Evolutionary conservation across 2,113 vertebrate species (phyloP), one percentile per base, ranked within the genome.

Genomic region (Epinephelus cyanopodus): DNA sequence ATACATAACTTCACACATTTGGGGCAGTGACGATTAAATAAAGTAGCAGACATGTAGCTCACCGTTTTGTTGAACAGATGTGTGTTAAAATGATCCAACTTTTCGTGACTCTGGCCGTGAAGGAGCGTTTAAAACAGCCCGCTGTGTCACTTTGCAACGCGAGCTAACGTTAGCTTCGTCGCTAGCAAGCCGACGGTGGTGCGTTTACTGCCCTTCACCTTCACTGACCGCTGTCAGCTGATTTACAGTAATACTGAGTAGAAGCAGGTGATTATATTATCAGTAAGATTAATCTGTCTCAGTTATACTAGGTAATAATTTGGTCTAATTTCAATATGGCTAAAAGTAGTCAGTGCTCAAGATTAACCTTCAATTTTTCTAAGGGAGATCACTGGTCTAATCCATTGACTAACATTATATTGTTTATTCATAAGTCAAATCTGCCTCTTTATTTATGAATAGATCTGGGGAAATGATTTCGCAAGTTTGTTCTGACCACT

Each of bases 41-140:
- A 3, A 18, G 0, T 1, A 17, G 19, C 6, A 8, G 27, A 47
- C 15, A 0, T 37, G 12, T 12, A 21, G 4, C 15, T 18, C 8
- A 13, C 0, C 1, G 37, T 18, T 13, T 56, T 6, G 14, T 56
- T 33, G 23, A 8, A 56, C 1, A 19, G 4, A 19, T 27, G 25
- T 25, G 4, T 33, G 19, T 9, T 9, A 27, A 60, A 48, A 17
- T 15, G 17, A 17, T 18, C 48, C 42, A 10, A 45, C 2, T 45
- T 12, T 45, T 45, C 42, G 5, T 52, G 23, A 2, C 15, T 3
- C 29, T 19, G 15, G 3, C 3, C 18, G 3, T n/a, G 14, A 37
- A 0, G 7, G 50, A 7, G 45, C 15, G 9, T 37, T 62, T 61
- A 14, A 77, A 2, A 25, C 3, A 19, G 9, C 18, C 9, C 2